A percentile compares a stretch with the other conserved stretches of the same genome.
phyloP scores from a whole-genome alignment of 1,140 invertebrate genomes.

The Brachionus sp. region DNA sequence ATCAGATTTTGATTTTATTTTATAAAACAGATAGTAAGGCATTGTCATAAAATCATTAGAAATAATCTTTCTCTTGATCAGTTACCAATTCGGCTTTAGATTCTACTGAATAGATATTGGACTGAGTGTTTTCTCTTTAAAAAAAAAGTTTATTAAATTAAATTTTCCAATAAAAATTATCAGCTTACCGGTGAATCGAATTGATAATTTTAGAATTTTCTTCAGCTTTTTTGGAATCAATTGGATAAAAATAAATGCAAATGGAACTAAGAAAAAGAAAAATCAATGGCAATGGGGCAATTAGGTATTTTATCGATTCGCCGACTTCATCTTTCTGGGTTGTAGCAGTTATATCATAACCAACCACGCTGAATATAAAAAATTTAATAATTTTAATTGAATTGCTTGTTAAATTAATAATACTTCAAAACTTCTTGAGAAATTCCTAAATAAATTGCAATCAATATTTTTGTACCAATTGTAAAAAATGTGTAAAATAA shows the following conservation, averaged over 20 bases:
- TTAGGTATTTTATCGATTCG: slow-evolving; percentile 5
- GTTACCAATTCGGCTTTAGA: background rate
- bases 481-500: slow-evolving; percentile 41
- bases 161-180: background rate
- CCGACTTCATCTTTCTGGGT: background rate
- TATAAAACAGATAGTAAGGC: no score
- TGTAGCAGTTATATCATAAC: slow-evolving; percentile 12
- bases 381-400: background rate
- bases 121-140: background rate
- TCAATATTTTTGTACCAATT: slow-evolving; percentile 27
- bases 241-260: slow-evolving; percentile 34
- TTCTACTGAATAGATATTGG: background rate
- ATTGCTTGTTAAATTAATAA: background rate
- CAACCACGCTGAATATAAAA: background rate
- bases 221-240: slow-evolving; percentile 14
- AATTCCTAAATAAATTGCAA: slow-evolving; percentile 32
- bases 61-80: background rate
- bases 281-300: background rate
- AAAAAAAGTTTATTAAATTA: background rate
- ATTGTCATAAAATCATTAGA: background rate
- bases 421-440: slow-evolving; percentile 40
- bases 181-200: background rate
- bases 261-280: background rate
- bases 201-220: slow-evolving; percentile 1
- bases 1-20: no score